Base-by-base conservation (phyloP, 1,140 invertebrate genomes). In the Littorina saxatilis region DNA sequence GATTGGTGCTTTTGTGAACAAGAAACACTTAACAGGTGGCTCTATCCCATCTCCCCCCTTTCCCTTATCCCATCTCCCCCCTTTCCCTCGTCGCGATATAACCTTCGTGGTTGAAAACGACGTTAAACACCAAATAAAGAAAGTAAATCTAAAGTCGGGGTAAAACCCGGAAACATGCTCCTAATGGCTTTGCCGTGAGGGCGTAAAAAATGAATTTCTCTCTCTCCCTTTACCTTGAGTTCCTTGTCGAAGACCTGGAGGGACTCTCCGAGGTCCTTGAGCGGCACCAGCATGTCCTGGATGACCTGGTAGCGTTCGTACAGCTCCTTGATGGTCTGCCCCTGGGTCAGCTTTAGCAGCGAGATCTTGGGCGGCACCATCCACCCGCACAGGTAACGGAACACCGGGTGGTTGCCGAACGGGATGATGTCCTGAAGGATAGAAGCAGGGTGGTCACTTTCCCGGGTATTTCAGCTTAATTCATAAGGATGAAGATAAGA, bases 361-460 rank as follows among this genome's bases (percentile, higher is more conserved):
- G 96, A 96, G 13, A 97, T 95, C 91, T 97, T 97, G 1, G 96
- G 96, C 1, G 96, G 96, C 90, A 96, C 95, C 90, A 96, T 91
- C 96, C 96, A 97, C 1, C 96, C 96, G 80, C 96, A 94, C 1
- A 96, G 87, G 52, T 93, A 94, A 5, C 96, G 94, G 91, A 97
- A 97, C 13, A 96, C 55, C 0, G 92, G 82, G 87, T 96, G 94
- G 90, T 97, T 97, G n/a, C 96, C 96, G 91, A 97, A 97, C 7
- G 96, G 95, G 82, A 97, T 95, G 61, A 97, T 96, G 85, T 97
- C 96, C 95, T 96, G 90, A n/a, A 81, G 82, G n/a, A 5, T 3
- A 58, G n/a, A 47, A 47, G n/a, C n/a, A n/a, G n/a, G n/a, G n/a
- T n/a, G n/a, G n/a, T n/a, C n/a, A n/a, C n/a, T n/a, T n/a, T n/a